A percentile compares a stretch with the other conserved stretches of the same genome.
These are phyloP conservation scores for Heptranchias perlo DNA, from an alignment of 2,113 vertebrate species.

Conservation along the genomic window DNA sequence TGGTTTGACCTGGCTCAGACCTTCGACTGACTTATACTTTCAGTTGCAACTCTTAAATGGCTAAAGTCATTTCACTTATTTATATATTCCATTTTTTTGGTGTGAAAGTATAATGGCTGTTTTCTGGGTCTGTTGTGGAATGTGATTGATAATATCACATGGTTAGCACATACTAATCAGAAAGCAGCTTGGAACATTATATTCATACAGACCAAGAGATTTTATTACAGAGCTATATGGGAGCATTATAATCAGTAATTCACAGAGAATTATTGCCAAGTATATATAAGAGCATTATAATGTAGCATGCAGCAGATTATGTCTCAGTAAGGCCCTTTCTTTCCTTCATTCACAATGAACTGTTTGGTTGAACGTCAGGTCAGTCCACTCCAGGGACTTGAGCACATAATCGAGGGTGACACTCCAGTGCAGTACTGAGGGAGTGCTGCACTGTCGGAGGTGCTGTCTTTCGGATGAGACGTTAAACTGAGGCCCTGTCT, in stretches of 20 bases:
- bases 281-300: not conserved
- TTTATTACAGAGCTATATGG: not conserved
- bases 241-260: not conserved
- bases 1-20: no score
- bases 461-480: not conserved
- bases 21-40: not conserved
- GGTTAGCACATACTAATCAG: not conserved
- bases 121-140: no score
- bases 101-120: not conserved
- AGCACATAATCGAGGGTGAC: not conserved
- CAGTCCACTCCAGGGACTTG: not conserved
- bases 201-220: not conserved
- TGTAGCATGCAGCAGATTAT: not conserved
- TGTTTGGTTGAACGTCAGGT: slow-evolving; percentile 14
- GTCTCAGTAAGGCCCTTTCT: not conserved
- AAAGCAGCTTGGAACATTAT: not conserved
- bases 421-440: not conserved
- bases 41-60: not conserved
- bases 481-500: no score
- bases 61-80: not conserved
- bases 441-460: not conserved
- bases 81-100: not conserved
- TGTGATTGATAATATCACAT: not conserved
- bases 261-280: not conserved
- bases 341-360: not conserved